Percentiles rank a stretch among this genome's conserved stretches.
Evolutionary conservation across 2,888 invertebrate species (phyloP).

Genomic region (Agriopis leucophaearia): DNA sequence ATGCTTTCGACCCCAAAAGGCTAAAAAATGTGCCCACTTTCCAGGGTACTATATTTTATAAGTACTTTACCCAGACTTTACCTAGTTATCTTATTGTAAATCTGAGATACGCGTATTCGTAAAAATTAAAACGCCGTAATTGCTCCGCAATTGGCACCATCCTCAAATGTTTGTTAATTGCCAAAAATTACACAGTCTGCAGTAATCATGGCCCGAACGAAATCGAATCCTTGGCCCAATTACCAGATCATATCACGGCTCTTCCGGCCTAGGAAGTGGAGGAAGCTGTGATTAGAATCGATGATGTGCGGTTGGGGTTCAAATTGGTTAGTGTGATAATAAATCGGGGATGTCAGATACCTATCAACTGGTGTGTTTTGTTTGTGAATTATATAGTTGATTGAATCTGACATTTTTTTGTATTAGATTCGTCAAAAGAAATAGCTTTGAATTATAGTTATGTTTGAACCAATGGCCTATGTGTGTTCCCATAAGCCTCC

Average conservation of each 20-base stretch:
- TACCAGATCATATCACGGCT: constrained; percentile 53
- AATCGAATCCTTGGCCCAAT: constrained; percentile 56
- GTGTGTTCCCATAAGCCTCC: too few relatives aligned
- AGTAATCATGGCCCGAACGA: constrained; percentile 37
- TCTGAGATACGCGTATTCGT: background rate
- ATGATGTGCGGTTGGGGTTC: constrained; percentile 3
- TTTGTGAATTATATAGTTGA: too few relatives aligned
- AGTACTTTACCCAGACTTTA: too few relatives aligned
- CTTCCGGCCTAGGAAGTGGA: constrained; percentile 51
- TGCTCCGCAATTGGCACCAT: constrained; percentile 19
- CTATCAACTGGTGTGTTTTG: background rate
- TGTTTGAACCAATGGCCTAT: too few relatives aligned
- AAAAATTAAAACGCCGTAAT: background rate
- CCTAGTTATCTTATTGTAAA: background rate
- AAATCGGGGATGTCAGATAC: background rate
- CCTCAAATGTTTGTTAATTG: constrained; percentile 25
- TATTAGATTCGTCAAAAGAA: too few relatives aligned
- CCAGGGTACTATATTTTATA: too few relatives aligned
- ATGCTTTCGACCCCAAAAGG: too few relatives aligned
- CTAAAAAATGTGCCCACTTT: too few relatives aligned
- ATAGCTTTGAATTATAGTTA: too few relatives aligned
- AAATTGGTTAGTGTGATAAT: constrained; percentile 3
- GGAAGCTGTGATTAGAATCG: constrained; percentile 31
- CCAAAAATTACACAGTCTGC: constrained; percentile 10
- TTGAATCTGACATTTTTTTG: too few relatives aligned